Conservation (phyloP, 2,797 vertebrate species). For the Catamblyrhynchus diadema region DNA sequence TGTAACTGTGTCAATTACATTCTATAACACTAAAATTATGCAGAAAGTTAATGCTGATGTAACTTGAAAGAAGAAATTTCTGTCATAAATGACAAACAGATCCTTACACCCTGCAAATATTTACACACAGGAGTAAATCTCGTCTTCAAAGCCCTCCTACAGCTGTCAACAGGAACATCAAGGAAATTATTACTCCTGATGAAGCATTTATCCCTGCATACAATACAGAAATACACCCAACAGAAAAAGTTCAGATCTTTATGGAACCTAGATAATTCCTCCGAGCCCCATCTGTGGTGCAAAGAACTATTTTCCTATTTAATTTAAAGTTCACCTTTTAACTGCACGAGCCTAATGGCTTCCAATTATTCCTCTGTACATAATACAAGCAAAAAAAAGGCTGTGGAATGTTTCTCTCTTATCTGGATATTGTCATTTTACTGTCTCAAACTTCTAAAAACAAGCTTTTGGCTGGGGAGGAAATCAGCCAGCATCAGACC, state of each 20-base stretch:
- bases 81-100: background rate
- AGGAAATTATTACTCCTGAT: background rate
- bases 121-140: background rate
- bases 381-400: conserved; percentile 44
- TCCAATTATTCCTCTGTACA: background rate
- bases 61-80: background rate
- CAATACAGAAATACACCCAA: background rate
- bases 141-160: background rate
- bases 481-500: conserved; percentile 75
- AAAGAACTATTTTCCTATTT: background rate
- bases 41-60: background rate
- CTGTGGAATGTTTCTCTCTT: conserved; percentile 71
- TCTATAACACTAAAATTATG: background rate
- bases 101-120: background rate
- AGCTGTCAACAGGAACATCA: background rate
- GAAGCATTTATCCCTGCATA: background rate
- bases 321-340: conserved; percentile 24
- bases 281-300: background rate
- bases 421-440: conserved; percentile 81
- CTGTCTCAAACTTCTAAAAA: conserved; percentile 76
- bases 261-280: background rate
- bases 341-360: background rate
- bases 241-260: background rate
- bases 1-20: background rate
- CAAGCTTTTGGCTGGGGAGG: conserved; percentile 71